phyloP scores from a whole-genome alignment of 2,888 invertebrate species.

The Ephialtes manifestator region DNA sequence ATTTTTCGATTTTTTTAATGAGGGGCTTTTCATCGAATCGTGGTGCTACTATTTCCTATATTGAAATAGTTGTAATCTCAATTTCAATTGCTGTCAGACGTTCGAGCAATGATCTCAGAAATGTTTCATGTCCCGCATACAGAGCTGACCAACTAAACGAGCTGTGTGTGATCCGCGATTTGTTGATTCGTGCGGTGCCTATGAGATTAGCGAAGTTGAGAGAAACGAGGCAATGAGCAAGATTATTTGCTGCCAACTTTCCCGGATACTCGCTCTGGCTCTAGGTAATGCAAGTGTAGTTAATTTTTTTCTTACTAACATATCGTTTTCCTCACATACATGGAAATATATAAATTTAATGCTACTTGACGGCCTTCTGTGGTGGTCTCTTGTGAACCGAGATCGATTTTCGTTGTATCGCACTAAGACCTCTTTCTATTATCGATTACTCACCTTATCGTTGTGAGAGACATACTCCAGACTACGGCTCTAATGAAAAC shows the following conservation, averaged over 20 bases:
- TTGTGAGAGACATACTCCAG: too few species aligned
- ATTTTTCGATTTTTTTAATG: too few species aligned
- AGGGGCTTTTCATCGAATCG: too few species aligned
- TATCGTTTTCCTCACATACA: neutral
- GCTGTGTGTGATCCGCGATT: slow-evolving; percentile 46
- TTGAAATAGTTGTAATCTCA: too few species aligned
- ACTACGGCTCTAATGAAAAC: too few species aligned
- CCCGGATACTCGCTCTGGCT: slow-evolving; percentile 3
- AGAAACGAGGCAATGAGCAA: slow-evolving; percentile 9
- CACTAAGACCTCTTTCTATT: neutral
- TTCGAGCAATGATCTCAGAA: too few species aligned
- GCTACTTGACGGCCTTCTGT: too few species aligned
- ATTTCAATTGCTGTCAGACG: too few species aligned
- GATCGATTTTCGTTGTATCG: slow-evolving; percentile 4
- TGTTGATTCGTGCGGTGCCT: slow-evolving; percentile 51
- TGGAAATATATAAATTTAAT: neutral
- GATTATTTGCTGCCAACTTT: slow-evolving; percentile 8
- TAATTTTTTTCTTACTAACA: neutral
- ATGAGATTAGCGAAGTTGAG: slow-evolving; percentile 28
- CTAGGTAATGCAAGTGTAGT: slow-evolving; percentile 21
- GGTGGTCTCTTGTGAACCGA: neutral
- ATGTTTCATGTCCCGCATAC: too few species aligned
- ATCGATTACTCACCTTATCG: too few species aligned
- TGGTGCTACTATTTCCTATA: too few species aligned
- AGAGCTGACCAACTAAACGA: neutral